Base-by-base conservation (phyloP, 2,888 invertebrate species). In the Neocrepidodera transversa region DNA sequence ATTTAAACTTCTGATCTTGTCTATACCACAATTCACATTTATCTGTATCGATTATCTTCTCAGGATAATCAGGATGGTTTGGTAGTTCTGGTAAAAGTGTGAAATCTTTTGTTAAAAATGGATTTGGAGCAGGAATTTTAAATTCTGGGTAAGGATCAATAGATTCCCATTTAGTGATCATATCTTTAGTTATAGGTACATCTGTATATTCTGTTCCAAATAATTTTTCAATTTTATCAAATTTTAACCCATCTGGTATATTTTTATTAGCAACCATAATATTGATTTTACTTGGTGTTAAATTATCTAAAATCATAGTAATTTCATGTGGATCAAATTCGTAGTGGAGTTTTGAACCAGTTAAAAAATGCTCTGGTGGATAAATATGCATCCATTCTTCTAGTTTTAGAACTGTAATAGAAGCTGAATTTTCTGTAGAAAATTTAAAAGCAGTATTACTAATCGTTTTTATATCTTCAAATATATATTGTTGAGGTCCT, bases 321-420 rank as follows among this genome's bases (percentile, higher is more conserved):
- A 91, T 89, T 13, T 83, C 82, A 77, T 88, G 81, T 0, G 89
- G 87, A 73, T 92, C 84, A 74, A 90, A 95, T 64, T 92, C 88
- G 71, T 87, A 91, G 74, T 86, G 89, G 0, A 95, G 79, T 54
- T 87, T 83, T 36, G 86, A 84, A 0, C 94, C 95, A 0, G 89
- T 88, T 56, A 96, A 83, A 74, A 90, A 91, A 77, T 94, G 89
- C 67, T 86, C 83, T 0, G 92, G 86, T 0, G 90, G 87, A 78
- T 87, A 95, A 71, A 87, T 84, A 66, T 92, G 93, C 90, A 93
- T 92, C 69, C 86, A 86, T 71, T 90, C 87, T 1, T 87, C 86
- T 8, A 95, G 70, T 26, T 84, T 83, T 78, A 92, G 91, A 0
- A 94, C 95, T 72, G 91, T 88, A 50, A 93, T 91, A 0, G 84